phyloP scores from a whole-genome alignment of 1,140 invertebrate genomes.

The Chelonus insularis region DNA sequence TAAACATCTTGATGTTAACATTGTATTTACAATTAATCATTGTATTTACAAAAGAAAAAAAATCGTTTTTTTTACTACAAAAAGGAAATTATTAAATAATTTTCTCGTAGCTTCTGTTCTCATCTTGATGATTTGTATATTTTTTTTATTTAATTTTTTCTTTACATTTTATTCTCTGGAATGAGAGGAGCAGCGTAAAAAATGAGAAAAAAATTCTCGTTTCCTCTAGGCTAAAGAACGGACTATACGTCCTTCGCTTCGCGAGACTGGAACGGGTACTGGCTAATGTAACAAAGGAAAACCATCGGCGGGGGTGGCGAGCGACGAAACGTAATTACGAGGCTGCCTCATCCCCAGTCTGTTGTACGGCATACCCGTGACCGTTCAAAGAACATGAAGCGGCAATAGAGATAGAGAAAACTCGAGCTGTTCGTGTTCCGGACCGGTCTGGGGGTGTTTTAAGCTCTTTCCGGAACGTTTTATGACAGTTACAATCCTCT shows the following conservation, averaged over 20 bases:
- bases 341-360: slow-evolving; percentile 2
- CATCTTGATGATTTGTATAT: no score
- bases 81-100: no score
- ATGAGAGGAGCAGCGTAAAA: no score
- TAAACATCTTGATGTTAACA: no score
- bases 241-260: neutral
- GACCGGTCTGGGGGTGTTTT: slow-evolving; percentile 9
- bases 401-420: neutral
- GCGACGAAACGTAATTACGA: slow-evolving; percentile 47
- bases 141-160: no score
- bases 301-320: slow-evolving; percentile 35
- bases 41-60: no score
- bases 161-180: no score
- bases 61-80: no score
- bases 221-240: neutral
- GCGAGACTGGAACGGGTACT: slow-evolving; percentile 16
- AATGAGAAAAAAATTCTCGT: no score
- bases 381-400: neutral
- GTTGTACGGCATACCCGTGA: neutral
- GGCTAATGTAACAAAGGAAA: slow-evolving; percentile 50
- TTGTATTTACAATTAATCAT: no score
- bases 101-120: no score
- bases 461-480: slow-evolving; percentile 19
- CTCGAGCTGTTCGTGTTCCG: slow-evolving; percentile 9
- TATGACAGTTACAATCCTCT: no score